Conservation (phyloP, 53 echinoderm and acorn worm genomes). For the Paelopatides confundens region DNA sequence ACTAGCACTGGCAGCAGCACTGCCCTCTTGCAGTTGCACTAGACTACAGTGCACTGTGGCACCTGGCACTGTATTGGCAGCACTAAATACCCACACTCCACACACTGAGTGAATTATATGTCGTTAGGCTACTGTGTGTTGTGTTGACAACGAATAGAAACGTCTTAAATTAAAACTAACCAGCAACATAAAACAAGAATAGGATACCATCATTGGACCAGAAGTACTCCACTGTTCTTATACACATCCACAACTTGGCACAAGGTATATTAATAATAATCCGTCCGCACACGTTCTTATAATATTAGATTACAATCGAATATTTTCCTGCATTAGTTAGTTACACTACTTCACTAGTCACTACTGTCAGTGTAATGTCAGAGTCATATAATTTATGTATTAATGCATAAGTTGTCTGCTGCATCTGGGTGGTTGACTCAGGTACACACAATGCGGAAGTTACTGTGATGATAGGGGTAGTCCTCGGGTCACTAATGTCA, state of each 20-base stretch:
- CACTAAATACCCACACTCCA: not conserved
- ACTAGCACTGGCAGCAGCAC: no score
- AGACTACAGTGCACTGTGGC: no score
- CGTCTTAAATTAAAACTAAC: not conserved
- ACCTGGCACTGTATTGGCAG: no score
- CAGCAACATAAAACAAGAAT: not conserved
- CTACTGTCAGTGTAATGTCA: not conserved
- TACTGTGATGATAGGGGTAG: not conserved
- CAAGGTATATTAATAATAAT: not conserved
- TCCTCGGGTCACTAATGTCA: constrained; percentile 19
- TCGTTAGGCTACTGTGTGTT: not conserved
- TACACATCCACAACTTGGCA: not conserved
- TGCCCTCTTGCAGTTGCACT: no score
- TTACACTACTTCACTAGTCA: not conserved
- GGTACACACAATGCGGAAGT: constrained; percentile 28
- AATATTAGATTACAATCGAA: not conserved
- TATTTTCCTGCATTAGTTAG: not conserved
- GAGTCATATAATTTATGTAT: constrained; percentile 6
- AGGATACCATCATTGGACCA: not conserved
- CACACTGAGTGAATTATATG: not conserved
- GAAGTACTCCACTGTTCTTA: not conserved
- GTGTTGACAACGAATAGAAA: not conserved
- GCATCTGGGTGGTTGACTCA: not conserved
- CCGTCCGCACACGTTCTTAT: not conserved
- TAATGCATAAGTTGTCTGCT: not conserved